A percentile compares a stretch with the other conserved stretches of the same genome.
phyloP scores from a whole-genome alignment of 1,140 invertebrate genomes.

The Zaprionus tsacasi region DNA sequence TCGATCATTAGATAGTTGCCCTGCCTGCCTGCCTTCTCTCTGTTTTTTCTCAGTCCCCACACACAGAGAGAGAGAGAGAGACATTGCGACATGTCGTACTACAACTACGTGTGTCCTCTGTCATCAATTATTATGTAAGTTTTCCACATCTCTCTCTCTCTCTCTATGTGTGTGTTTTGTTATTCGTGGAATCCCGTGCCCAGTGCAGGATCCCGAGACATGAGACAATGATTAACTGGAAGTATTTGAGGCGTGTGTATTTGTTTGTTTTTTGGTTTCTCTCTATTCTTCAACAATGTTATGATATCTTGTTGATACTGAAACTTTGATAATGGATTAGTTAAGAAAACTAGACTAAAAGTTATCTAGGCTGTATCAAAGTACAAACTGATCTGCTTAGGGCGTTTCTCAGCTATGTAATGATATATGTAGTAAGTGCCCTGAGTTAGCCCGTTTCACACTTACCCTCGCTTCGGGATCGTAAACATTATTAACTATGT shows the following conservation, averaged over 20 bases:
- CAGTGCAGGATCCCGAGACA: constrained; percentile 26
- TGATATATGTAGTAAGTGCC: background rate
- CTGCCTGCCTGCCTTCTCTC: background rate
- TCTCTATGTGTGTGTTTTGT: constrained; percentile 10
- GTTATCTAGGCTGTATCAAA: too few relatives aligned
- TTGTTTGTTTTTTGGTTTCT: constrained; percentile 26
- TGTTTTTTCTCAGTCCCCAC: background rate
- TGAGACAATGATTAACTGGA: constrained; percentile 51
- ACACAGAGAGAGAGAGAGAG: background rate
- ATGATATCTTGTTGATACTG: constrained; percentile 4
- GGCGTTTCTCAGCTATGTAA: background rate
- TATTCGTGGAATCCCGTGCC: constrained; percentile 42
- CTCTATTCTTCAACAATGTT: constrained; percentile 25
- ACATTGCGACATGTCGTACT: constrained; percentile 37
- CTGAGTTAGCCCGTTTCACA: background rate
- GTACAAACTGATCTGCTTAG: too few relatives aligned
- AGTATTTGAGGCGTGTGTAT: constrained; percentile 51
- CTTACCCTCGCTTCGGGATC: background rate
- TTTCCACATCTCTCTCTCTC: constrained; percentile 27
- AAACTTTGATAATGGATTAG: constrained; percentile 2
- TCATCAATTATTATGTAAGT: constrained; percentile 60
- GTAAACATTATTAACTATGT: constrained; percentile 39
- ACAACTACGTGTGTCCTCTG: constrained; percentile 54
- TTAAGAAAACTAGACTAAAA: background rate
- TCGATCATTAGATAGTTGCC: constrained; percentile 54